Base-by-base conservation (phyloP, 2,888 invertebrate genomes). In the Lepeophtheirus nordmannii region DNA sequence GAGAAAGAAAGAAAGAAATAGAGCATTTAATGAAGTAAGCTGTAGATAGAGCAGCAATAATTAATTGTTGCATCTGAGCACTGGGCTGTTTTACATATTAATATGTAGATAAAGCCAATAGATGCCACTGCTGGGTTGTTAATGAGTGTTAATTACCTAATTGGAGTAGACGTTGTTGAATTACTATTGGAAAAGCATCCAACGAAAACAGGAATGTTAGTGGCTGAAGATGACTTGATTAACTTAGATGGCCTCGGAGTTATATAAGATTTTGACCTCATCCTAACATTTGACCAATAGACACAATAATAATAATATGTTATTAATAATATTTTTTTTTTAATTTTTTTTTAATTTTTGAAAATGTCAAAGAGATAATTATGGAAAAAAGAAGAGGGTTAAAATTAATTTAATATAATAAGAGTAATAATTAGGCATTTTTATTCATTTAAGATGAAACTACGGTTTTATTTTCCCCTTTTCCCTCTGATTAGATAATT, bases 201-300 rank as follows among this genome's bases (percentile, higher is more conserved):
- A 70, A 75, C 72, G 56, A 70, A 67, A 38, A 69, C 68, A 71
- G 76, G 74, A 71, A 75, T 76, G 72, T 76, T 76, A 76, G 76
- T 75, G 69, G 75, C 73, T 69, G 76, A 76, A 71, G 73, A 74
- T 71, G 75, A 74, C 71, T 72, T 73, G 70, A 74, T 60, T 17
- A 66, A 22, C 60, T 59, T 17, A 23, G 58, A 58, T 17, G 66
- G 66, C 46, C 66, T 30, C 12, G 66, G 66, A 40, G 66, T 66
- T 66, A 66, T 66, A 37, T 66, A 66, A 14, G 66, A 66, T 40
- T 66, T 71, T 70, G 75, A 75, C 69, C 74, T 74, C 74, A 74
- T 74, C 75, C 75, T 76, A 69, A 67, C 60, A 56, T 56, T 58
- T 59, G 61, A 38, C 57, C 46, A 59, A 62, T 46, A 62, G 12